Conservation (phyloP, 1,140 invertebrate genomes). For the Antheraea pernyi region DNA sequence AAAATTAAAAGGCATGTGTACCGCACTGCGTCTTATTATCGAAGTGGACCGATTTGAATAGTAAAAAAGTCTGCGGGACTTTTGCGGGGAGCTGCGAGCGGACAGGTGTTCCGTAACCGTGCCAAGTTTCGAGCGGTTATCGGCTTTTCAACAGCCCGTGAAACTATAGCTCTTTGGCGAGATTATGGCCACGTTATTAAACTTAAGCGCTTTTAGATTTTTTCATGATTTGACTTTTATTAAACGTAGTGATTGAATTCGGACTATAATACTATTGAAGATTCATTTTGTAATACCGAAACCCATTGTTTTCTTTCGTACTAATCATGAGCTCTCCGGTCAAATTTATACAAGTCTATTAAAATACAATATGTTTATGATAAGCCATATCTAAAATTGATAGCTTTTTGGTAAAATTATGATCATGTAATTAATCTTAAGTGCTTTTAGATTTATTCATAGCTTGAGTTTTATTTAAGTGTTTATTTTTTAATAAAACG, state of each 20-base stretch:
- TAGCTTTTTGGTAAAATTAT: background rate
- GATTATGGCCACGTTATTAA: background rate
- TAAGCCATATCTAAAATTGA: too few species aligned
- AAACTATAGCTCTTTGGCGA: background rate
- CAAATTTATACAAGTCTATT: too few species aligned
- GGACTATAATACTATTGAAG: too few species aligned
- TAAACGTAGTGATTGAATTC: too few species aligned
- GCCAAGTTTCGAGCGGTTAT: constrained; percentile 7
- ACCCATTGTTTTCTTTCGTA: too few species aligned
- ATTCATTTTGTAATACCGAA: too few species aligned
- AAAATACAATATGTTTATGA: too few species aligned
- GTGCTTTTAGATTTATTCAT: background rate
- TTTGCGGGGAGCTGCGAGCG: background rate
- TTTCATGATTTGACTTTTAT: background rate
- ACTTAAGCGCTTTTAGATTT: background rate
- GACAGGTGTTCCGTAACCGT: constrained; percentile 3
- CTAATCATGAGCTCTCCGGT: too few species aligned
- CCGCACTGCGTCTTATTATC: constrained; percentile 57
- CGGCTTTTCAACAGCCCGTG: background rate
- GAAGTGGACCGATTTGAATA: constrained; percentile 15
- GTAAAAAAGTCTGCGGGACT: constrained; percentile 1
- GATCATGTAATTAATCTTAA: background rate
- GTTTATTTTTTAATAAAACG: too few species aligned
- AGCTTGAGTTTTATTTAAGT: too few species aligned
- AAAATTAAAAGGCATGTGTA: constrained; percentile 24